Percentiles rank a stretch among this genome's conserved stretches.
These are phyloP conservation scores for Triplophysa tibetana DNA, from an alignment of 2,113 vertebrate genomes.

Conservation along the genomic window DNA sequence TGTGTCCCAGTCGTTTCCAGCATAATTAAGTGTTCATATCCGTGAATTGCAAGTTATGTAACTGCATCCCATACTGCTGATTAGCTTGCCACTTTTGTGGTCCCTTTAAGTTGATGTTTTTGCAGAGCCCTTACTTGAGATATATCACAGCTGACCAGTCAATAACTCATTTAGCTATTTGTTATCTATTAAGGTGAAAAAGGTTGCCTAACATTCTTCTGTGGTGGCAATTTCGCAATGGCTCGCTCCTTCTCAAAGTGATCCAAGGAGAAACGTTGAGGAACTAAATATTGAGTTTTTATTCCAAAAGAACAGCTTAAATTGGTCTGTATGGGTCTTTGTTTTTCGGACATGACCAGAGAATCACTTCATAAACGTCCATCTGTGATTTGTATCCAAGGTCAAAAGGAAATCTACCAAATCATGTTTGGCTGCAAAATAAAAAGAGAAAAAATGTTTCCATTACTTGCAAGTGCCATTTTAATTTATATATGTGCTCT, in stretches of 20 bases:
- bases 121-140: background rate
- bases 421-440: background rate
- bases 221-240: background rate
- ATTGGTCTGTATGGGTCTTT: conserved; percentile 20
- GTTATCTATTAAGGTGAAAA: conserved; percentile 13
- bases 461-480: no score
- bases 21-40: conserved; percentile 1
- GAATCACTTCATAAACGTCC: background rate
- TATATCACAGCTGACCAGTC: conserved; percentile 18
- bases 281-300: conserved; percentile 24
- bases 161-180: conserved; percentile 44
- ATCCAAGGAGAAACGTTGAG: conserved; percentile 37
- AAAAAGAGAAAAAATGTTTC: background rate
- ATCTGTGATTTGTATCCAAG: background rate
- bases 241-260: conserved; percentile 29
- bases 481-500: no score
- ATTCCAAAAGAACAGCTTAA: background rate
- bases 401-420: background rate
- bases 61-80: background rate
- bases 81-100: conserved; percentile 7
- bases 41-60: background rate
- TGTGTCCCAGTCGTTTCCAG: background rate
- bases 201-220: conserved; percentile 8
- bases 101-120: conserved; percentile 18
- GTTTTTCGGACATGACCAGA: conserved; percentile 23